Percentiles rank a stretch among this genome's conserved stretches.
phyloP scores from a whole-genome alignment of 1,140 invertebrate genomes.

The Triops cancriformis region DNA sequence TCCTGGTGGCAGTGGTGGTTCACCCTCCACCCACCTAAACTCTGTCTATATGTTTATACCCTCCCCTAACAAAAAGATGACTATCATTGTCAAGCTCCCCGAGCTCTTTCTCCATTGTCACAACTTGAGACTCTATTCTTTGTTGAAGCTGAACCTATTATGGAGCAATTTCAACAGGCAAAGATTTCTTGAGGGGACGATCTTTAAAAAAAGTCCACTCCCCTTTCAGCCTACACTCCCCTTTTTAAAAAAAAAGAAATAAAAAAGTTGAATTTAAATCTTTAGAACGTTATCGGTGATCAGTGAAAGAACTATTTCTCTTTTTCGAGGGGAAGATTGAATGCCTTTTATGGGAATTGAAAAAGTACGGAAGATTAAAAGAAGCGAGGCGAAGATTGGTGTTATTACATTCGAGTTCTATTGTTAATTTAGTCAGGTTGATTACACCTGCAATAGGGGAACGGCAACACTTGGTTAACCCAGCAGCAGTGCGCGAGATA shows the following conservation, averaged over 20 bases:
- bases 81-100: background rate
- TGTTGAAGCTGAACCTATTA: background rate
- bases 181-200: background rate
- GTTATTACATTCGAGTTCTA: background rate
- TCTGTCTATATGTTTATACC: background rate
- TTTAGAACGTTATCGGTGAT: background rate
- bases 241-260: background rate
- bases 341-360: background rate
- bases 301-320: background rate
- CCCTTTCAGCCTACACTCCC: background rate
- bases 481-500: background rate
- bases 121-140: background rate
- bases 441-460: background rate
- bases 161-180: too few species aligned
- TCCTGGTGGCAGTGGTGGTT: too few species aligned
- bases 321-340: background rate
- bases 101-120: background rate
- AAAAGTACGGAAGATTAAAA: background rate
- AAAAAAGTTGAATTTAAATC: background rate
- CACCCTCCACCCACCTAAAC: background rate
- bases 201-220: background rate
- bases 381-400: background rate
- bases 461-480: slow-evolving; percentile 3
- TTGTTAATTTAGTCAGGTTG: slow-evolving; percentile 6
- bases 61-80: background rate